phyloP scores from a whole-genome alignment of 2,888 invertebrate species.

The Brenthis daphne region DNA sequence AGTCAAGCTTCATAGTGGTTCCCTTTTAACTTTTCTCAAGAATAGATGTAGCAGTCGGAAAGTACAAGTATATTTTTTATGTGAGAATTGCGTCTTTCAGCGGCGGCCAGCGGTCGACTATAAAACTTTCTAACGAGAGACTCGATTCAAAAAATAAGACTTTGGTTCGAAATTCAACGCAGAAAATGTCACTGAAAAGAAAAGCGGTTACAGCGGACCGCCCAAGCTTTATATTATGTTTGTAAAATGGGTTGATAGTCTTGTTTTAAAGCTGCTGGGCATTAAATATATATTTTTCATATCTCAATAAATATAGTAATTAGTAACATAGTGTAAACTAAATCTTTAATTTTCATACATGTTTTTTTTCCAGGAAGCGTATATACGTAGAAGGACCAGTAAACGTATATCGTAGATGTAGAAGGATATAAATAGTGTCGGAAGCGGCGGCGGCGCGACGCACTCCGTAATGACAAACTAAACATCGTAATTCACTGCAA shows the following conservation, averaged over 20 bases:
- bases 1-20: not conserved
- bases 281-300: too few species aligned
- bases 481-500: constrained; percentile 32
- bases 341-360: too few species aligned
- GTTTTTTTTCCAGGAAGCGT: too few species aligned
- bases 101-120: not conserved
- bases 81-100: not conserved
- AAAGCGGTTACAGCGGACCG: constrained; percentile 1
- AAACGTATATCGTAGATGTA: not conserved
- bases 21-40: not conserved
- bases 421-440: constrained; percentile 27
- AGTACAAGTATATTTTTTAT: not conserved
- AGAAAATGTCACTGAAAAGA: constrained; percentile 8
- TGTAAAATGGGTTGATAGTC: not conserved
- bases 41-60: not conserved
- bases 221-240: not conserved
- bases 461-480: constrained; percentile 30
- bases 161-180: not conserved
- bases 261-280: not conserved
- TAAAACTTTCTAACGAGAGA: constrained; percentile 11
- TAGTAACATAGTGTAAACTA: too few species aligned
- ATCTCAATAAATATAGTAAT: too few species aligned
- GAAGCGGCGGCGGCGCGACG: constrained; percentile 15
- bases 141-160: constrained; percentile 2
- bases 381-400: too few species aligned